Conservation (phyloP, 2,888 invertebrate genomes). For the Mythimna loreyi region DNA sequence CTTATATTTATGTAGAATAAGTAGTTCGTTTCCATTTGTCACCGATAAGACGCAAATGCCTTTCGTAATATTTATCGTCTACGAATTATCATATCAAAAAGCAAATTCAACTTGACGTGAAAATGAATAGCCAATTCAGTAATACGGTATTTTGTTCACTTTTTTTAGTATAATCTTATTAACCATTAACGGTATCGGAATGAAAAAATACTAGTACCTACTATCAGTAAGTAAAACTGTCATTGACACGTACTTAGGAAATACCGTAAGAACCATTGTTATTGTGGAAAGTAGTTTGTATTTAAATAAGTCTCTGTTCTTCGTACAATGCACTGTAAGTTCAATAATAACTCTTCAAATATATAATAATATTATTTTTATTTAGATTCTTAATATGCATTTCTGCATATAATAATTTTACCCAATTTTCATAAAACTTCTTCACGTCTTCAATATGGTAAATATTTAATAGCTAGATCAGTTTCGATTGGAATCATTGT, state of each 20-base stretch:
- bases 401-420: slow-evolving; percentile 1
- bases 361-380: slow-evolving; percentile 34
- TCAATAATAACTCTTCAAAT: slow-evolving; percentile 44
- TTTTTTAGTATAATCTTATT: slow-evolving; percentile 30
- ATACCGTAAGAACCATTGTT: slow-evolving; percentile 69
- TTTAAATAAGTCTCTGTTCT: slow-evolving; percentile 75
- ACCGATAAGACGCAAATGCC: background rate
- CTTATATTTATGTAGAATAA: background rate
- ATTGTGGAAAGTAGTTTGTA: slow-evolving; percentile 79
- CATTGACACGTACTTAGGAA: slow-evolving; percentile 72
- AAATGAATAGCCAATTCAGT: slow-evolving; percentile 18
- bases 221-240: slow-evolving; percentile 64
- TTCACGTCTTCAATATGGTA: background rate
- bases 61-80: slow-evolving; percentile 2
- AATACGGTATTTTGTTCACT: slow-evolving; percentile 8
- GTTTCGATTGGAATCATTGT: background rate
- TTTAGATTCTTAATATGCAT: slow-evolving; percentile 8
- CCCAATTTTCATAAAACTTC: slow-evolving; percentile 4
- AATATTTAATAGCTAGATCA: background rate
- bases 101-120: slow-evolving; percentile 12
- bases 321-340: slow-evolving; percentile 53
- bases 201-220: slow-evolving; percentile 38
- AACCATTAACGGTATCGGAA: slow-evolving; percentile 55
- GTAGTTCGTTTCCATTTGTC: background rate
- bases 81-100: slow-evolving; percentile 13